These are phyloP conservation scores for Schizopygopsis pylzovi DNA, from an alignment of 2,797 vertebrate species.

Conservation along the genomic window DNA sequence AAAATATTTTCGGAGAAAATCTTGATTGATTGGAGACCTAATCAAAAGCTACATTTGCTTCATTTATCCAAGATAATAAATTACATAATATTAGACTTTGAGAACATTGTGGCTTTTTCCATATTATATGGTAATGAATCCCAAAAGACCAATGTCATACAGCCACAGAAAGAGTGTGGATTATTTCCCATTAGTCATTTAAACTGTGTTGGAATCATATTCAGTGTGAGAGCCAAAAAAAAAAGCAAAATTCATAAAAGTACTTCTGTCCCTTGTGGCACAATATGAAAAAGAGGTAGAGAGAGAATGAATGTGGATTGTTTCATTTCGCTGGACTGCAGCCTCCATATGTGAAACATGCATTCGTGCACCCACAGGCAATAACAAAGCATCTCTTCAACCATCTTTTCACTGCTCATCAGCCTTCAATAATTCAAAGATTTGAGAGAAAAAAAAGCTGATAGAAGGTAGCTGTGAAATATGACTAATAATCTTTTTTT, in stretches of 20 bases:
- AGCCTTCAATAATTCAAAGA: slow-evolving; percentile 75
- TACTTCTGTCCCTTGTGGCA: slow-evolving; percentile 6
- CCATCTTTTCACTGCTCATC: slow-evolving; percentile 61
- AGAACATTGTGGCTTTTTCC: not conserved
- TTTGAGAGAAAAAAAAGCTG: slow-evolving; percentile 56
- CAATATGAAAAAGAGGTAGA: slow-evolving; percentile 3
- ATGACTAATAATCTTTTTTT: too few species aligned
- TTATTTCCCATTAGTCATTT: slow-evolving; percentile 30
- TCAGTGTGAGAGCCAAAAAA: not conserved
- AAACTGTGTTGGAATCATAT: slow-evolving; percentile 4
- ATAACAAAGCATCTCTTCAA: slow-evolving; percentile 63
- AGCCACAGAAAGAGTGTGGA: not conserved
- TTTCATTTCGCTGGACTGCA: slow-evolving; percentile 28
- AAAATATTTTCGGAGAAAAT: not conserved
- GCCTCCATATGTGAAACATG: slow-evolving; percentile 43
- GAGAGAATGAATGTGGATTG: not conserved
- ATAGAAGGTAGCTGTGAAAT: not conserved
- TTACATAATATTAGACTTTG: too few species aligned
- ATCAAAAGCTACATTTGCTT: not conserved
- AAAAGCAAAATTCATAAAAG: not conserved
- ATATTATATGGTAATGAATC: not conserved
- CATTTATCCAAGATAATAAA: not conserved
- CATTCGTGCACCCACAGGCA: slow-evolving; percentile 64
- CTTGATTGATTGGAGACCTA: not conserved
- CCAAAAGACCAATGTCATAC: not conserved